These are phyloP conservation scores for Eupristina koningsbergeri DNA, from an alignment of 1,140 invertebrate genomes.

Conservation along the genomic window DNA sequence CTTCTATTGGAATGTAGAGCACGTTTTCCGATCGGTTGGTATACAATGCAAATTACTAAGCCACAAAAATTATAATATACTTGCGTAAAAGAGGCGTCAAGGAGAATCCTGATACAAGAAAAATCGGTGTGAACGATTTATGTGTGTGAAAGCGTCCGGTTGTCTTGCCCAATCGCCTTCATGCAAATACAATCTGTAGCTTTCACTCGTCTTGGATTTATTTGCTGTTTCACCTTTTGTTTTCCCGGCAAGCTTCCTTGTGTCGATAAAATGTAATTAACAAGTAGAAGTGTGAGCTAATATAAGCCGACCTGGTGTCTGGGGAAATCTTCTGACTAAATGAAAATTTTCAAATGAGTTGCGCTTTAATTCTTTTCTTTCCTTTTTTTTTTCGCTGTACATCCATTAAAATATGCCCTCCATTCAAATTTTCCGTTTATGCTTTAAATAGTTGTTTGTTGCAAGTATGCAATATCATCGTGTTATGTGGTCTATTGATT, in stretches of 20 bases:
- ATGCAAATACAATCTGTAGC: conserved; percentile 45
- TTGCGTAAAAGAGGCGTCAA: background rate
- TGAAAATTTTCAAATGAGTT: background rate
- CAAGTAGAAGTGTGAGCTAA: conserved; percentile 4
- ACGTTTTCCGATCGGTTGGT: conserved; percentile 15
- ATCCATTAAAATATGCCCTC: background rate
- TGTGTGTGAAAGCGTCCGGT: conserved; percentile 7
- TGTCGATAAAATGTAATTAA: conserved; percentile 35
- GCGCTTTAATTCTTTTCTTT: background rate
- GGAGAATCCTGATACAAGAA: conserved; percentile 32
- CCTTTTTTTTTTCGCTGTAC: background rate
- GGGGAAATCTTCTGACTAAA: background rate
- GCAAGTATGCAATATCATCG: background rate
- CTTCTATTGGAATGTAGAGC: conserved; percentile 4
- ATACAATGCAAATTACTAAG: too few relatives aligned
- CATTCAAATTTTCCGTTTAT: background rate
- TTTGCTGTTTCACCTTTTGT: conserved; percentile 44
- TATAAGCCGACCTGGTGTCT: background rate
- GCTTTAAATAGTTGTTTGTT: background rate
- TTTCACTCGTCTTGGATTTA: conserved; percentile 34
- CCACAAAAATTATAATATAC: background rate
- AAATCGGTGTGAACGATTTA: conserved; percentile 18
- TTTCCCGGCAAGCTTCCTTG: conserved; percentile 20
- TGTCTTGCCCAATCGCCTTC: conserved; percentile 40
- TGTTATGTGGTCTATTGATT: background rate